Percentiles rank a stretch among this genome's conserved stretches.
phyloP scores from a whole-genome alignment of 2,888 invertebrate genomes.

The Eristalinus sepulchralis region DNA sequence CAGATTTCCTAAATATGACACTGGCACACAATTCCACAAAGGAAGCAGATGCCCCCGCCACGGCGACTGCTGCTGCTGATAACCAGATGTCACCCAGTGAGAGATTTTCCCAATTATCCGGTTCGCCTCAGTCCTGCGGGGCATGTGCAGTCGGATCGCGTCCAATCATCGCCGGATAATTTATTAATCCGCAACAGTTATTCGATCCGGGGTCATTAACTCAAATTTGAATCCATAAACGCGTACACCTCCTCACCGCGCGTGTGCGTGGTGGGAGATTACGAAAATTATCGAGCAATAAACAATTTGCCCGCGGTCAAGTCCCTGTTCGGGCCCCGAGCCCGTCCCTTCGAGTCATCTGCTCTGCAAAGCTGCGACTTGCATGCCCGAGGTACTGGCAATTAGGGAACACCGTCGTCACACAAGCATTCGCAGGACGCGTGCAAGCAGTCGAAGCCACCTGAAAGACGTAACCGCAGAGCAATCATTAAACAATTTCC shows the following conservation, averaged over 20 bases:
- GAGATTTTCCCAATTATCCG: slow-evolving; percentile 64
- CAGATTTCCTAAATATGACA: slow-evolving; percentile 64
- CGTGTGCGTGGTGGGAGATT: slow-evolving; percentile 31
- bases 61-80: slow-evolving; percentile 21
- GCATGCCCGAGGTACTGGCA: not conserved
- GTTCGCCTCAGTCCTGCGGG: not conserved
- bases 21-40: slow-evolving; percentile 45
- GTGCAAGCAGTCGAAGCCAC: slow-evolving; percentile 47
- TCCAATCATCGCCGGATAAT: slow-evolving; percentile 24
- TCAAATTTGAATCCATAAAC: slow-evolving; percentile 26
- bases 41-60: slow-evolving; percentile 23
- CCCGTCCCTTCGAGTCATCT: slow-evolving; percentile 38
- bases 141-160: slow-evolving; percentile 43
- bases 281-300: slow-evolving; percentile 56
- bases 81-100: slow-evolving; percentile 65
- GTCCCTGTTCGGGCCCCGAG: not conserved
- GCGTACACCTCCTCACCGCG: not conserved
- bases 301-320: slow-evolving; percentile 45
- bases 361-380: slow-evolving; percentile 26
- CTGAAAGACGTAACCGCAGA: slow-evolving; percentile 69
- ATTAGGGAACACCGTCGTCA: slow-evolving; percentile 39
- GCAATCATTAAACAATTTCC: slow-evolving; percentile 64
- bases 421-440: slow-evolving; percentile 11
- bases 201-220: slow-evolving; percentile 42
- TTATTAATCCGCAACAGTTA: slow-evolving; percentile 41